These are phyloP conservation scores for Drosophila tripunctata DNA, from an alignment of 2,888 invertebrate genomes.

Conservation along the genomic window DNA sequence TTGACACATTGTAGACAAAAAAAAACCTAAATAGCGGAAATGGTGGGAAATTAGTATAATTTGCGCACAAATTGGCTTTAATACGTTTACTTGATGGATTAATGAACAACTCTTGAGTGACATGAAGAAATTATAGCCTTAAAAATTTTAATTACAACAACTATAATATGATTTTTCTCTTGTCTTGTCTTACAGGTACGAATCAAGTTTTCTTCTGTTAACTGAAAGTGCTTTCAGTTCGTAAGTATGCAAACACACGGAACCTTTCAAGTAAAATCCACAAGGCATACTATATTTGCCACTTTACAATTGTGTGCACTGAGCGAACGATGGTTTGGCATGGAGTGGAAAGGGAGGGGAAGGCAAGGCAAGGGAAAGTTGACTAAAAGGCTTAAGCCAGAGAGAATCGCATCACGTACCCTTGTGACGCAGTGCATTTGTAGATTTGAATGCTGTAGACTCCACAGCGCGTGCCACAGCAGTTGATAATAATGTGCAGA, in stretches of 20 bases:
- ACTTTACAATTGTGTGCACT: conserved; percentile 18
- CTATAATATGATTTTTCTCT: conserved; percentile 1
- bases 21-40: conserved; percentile 18
- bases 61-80: conserved; percentile 35
- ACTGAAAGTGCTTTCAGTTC: conserved; percentile 5
- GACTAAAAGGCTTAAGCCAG: conserved; percentile 13
- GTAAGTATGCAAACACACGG: conserved; percentile 13
- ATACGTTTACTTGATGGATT: conserved; percentile 27
- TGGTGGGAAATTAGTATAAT: conserved; percentile 26
- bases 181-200: conserved; percentile 50
- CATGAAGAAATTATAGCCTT: neutral
- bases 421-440: conserved; percentile 31
- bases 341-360: neutral
- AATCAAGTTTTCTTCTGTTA: neutral
- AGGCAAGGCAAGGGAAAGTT: neutral
- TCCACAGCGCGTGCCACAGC: conserved; percentile 32
- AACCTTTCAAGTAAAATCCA: conserved; percentile 9
- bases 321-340: neutral
- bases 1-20: conserved; percentile 39
- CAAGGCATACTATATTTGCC: conserved; percentile 21
- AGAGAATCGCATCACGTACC: conserved; percentile 26
- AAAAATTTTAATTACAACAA: neutral
- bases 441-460: conserved; percentile 47
- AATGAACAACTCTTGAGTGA: neutral
- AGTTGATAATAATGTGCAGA: conserved; percentile 48